These are phyloP conservation scores for Platyrinchus mystaceus DNA, from an alignment of 2,797 vertebrate genomes.

Conservation along the genomic window DNA sequence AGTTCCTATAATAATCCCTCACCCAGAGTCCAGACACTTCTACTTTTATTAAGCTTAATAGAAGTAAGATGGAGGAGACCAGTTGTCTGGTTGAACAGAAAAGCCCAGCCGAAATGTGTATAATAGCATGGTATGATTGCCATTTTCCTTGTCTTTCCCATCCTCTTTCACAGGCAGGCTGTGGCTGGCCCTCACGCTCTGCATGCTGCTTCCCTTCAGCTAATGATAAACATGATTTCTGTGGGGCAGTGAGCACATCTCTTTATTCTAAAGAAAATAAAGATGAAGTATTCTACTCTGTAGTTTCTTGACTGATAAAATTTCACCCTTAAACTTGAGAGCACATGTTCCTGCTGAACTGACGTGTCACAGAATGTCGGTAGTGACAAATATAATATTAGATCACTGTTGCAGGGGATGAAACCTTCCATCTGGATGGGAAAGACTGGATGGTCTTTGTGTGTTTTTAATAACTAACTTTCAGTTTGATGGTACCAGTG, in stretches of 20 bases:
- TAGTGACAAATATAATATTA: not conserved
- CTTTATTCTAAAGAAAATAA: not conserved
- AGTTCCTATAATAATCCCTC: not conserved
- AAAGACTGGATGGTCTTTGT: not conserved
- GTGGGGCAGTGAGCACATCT: not conserved
- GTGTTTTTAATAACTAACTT: not conserved
- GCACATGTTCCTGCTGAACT: fast-evolving
- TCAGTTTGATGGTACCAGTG: not conserved
- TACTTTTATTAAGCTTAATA: not conserved
- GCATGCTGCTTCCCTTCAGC: not conserved
- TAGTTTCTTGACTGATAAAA: not conserved
- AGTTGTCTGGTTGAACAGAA: fast-evolving
- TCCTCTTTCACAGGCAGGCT: not conserved
- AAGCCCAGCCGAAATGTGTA: fast-evolving
- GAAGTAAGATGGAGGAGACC: not conserved
- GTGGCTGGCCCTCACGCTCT: not conserved
- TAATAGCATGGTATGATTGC: fast-evolving
- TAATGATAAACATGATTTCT: not conserved
- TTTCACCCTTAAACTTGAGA: not conserved
- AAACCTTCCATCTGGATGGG: not conserved
- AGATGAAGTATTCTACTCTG: not conserved
- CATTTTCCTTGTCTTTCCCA: not conserved
- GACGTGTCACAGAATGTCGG: not conserved
- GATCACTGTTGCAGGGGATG: not conserved
- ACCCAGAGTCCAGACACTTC: not conserved